Evolutionary conservation across 2,113 vertebrate genomes (phyloP).

Genomic region (Anarhynchus alexandrinus): DNA sequence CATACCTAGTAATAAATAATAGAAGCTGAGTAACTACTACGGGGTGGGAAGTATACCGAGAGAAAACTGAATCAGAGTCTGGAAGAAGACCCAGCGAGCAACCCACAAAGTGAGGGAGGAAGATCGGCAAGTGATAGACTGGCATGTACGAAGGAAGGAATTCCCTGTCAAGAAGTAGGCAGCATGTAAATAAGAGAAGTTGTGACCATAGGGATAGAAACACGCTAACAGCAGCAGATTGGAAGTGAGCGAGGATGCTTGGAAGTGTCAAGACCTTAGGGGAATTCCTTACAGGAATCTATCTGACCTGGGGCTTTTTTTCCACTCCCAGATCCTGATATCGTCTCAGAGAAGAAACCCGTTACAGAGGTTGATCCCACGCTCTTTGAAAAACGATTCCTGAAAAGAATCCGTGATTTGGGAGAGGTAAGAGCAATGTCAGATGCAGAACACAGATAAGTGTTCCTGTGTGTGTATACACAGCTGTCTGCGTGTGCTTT

Average conservation of each 20-base stretch:
- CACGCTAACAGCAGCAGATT: rapidly evolving
- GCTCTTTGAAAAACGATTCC: slow-evolving; percentile 91
- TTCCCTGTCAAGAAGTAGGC: not conserved
- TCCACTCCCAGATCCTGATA: slow-evolving; percentile 72
- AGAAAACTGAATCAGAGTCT: not conserved
- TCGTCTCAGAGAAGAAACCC: slow-evolving; percentile 78
- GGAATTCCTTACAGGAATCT: not conserved
- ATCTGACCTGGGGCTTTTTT: not conserved
- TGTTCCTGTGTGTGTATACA: rapidly evolving
- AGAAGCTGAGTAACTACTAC: not conserved
- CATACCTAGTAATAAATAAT: not conserved
- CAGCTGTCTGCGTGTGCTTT: not conserved
- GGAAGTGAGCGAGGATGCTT: not conserved
- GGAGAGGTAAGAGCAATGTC: slow-evolving; percentile 81
- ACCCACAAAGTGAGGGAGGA: not conserved
- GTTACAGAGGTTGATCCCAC: slow-evolving; percentile 87
- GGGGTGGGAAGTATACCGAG: not conserved
- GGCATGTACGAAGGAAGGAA: rapidly evolving
- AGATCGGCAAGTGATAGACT: not conserved
- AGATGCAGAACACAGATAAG: rapidly evolving
- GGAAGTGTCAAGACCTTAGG: not conserved
- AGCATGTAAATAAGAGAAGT: not conserved
- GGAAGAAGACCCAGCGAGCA: not conserved
- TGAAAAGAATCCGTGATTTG: slow-evolving; percentile 87
- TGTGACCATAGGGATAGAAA: not conserved